Percentiles rank a stretch among this genome's conserved stretches.
These are phyloP conservation scores for Hyposmocoma kahamanoa DNA, from an alignment of 1,140 invertebrate species.

Conservation along the genomic window DNA sequence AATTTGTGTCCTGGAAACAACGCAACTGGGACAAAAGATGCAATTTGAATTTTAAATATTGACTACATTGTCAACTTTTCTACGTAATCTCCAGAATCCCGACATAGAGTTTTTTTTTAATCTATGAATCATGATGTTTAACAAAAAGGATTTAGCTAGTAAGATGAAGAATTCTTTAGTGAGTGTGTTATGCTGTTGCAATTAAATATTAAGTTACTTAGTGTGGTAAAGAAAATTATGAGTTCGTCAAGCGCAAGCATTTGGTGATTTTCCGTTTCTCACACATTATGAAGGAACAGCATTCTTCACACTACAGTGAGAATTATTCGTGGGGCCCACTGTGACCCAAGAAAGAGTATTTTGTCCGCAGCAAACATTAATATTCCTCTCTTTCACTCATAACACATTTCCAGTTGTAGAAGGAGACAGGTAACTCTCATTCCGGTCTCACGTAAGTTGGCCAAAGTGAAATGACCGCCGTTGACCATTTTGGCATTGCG, in stretches of 20 bases:
- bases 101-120: too few species aligned
- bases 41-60: too few species aligned
- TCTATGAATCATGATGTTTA: too few species aligned
- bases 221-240: neutral
- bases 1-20: neutral
- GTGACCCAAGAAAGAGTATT: slow-evolving; percentile 8
- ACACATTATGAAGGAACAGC: neutral
- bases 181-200: too few species aligned
- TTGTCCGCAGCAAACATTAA: slow-evolving; percentile 1
- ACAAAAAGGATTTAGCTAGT: too few species aligned
- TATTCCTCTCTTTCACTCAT: slow-evolving; percentile 23
- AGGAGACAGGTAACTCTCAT: slow-evolving; percentile 26
- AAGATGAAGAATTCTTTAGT: too few species aligned
- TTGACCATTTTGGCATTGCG: slow-evolving; percentile 62
- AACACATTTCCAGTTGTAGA: slow-evolving; percentile 10
- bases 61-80: too few species aligned
- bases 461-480: slow-evolving; percentile 68
- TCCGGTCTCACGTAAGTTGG: slow-evolving; percentile 54
- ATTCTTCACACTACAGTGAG: slow-evolving; percentile 4
- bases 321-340: slow-evolving; percentile 22
- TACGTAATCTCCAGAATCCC: too few species aligned
- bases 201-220: too few species aligned
- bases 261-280: neutral
- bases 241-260: neutral
- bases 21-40: neutral